Base-by-base conservation (phyloP, 1,140 invertebrate species). In the Euborellia annulipes region DNA sequence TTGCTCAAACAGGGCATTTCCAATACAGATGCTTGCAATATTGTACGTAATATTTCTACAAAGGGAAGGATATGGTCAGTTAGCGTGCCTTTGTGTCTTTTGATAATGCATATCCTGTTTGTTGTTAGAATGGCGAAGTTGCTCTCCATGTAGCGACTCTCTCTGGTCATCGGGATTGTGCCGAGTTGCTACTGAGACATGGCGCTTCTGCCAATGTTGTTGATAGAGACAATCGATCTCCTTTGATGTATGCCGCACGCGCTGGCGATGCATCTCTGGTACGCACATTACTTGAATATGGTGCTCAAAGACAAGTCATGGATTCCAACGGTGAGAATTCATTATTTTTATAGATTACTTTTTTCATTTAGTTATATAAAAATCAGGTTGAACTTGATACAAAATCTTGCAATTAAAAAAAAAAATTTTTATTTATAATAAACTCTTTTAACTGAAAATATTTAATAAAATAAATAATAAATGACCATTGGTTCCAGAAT, bases 271-370 rank as follows among this genome's bases (percentile, higher is more conserved):
- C 50, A 36, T 41, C 54, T 17, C 45, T 61, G 21, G 49, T 55
- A 3, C 47, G 54, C 22, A 36, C 60, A 7, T 53, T 61, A 44
- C 39, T 61, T 11, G 54, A 60, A 32, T 49, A 58, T 47, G 56
- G 58, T 27, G 54, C 57, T 47, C 41, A 52, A n/a, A 41, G 56
- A 6, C 49, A 51, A 9, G 47, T 52, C n/a, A 48, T 45, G 36
- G 59, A 61, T 49, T 54, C 51, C 19, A 59, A 60, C 46, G 58
- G 59, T 60, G 48, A 41, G 38, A 43, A 45, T 41, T 16, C 22
- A 41, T 14, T n/a, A n/a, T n/a, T n/a, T n/a, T n/a, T n/a, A 13
- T 38, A 14, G 18, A 7, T 38, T 45, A 9, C 9, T n/a, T n/a
- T n/a, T n/a, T n/a, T n/a, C n/a, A n/a, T n/a, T n/a, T n/a, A n/a